A percentile compares a stretch with the other conserved stretches of the same genome.
Conservation (phyloP, 2,888 invertebrate genomes). For the Calameuta pallipes region DNA sequence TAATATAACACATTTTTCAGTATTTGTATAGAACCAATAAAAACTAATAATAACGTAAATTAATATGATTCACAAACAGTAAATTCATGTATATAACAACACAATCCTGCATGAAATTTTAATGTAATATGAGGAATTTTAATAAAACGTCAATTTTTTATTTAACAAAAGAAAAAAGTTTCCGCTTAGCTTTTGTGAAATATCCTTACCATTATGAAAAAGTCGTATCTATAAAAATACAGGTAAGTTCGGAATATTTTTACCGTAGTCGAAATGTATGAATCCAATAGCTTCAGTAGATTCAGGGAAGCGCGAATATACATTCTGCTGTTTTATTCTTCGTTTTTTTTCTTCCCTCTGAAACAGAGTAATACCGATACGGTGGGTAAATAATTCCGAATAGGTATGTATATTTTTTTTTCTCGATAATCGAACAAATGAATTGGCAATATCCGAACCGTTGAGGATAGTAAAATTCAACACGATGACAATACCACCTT, state of each 20-base stretch:
- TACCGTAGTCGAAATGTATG: neutral
- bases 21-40: neutral
- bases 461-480: constrained; percentile 5
- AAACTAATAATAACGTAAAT: neutral
- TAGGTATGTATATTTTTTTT: neutral
- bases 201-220: neutral
- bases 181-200: neutral
- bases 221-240: neutral
- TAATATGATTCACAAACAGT: neutral
- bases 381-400: neutral
- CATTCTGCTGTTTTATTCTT: neutral
- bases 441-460: constrained; percentile 35
- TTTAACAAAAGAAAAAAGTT: neutral
- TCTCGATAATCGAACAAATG: constrained; percentile 11
- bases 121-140: neutral
- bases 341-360: neutral
- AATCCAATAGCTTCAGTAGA: neutral
- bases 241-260: neutral
- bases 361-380: neutral
- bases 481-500: constrained; percentile 6
- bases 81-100: neutral
- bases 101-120: neutral
- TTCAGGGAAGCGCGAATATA: neutral
- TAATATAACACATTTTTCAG: neutral
- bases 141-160: neutral